Evolutionary conservation across 2,113 vertebrate species (phyloP), one percentile per base, ranked within the genome.

Genomic region (Alligator mississippiensis): DNA sequence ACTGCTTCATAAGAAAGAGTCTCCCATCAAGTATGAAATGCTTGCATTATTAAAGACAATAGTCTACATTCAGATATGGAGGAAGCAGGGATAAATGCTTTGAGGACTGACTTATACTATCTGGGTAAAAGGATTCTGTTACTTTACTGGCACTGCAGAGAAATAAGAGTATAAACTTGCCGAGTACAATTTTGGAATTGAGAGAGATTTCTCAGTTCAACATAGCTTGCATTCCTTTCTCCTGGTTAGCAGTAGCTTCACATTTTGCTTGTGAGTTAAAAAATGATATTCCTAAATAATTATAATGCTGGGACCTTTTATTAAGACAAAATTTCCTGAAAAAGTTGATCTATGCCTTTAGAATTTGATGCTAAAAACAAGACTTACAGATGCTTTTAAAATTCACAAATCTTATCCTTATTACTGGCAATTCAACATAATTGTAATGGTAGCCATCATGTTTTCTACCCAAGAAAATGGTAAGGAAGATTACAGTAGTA

Each of bases 401-500:
- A 72, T 15, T 38, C 21, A 11, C 68, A 12, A 72, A 24, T 72
- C 18, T 88, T 17, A 72, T 55, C 59, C 30, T 1, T 38, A 58
- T 80, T 34, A 78, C 1, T 47, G 84, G 82, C 75, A 84, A 87
- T 79, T 90, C 87, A 90, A 80, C 72, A 60, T 19, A 88, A 9
- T 57, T 92, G 25, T 63, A 34, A 68, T 38, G 34, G 14, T 66
- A 76, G 17, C 5, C 47, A 85, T 24, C n/a, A 9, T 24, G 21
- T 89, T 93, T 94, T 87, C n/a, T 84, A 77, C 87, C 74, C 77
- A 90, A 60, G 82, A 85, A 96, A 93, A 95, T n/a, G 62, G 66
- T 18, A 61, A 61, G 30, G 38, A 55, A 72, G 58, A 81, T 87
- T 96, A 59, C 30, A 47, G 83, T 85, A 87, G 77, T 80, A 94